These are phyloP conservation scores for Calephelis nemesis DNA, from an alignment of 1,140 invertebrate species.

Conservation along the genomic window DNA sequence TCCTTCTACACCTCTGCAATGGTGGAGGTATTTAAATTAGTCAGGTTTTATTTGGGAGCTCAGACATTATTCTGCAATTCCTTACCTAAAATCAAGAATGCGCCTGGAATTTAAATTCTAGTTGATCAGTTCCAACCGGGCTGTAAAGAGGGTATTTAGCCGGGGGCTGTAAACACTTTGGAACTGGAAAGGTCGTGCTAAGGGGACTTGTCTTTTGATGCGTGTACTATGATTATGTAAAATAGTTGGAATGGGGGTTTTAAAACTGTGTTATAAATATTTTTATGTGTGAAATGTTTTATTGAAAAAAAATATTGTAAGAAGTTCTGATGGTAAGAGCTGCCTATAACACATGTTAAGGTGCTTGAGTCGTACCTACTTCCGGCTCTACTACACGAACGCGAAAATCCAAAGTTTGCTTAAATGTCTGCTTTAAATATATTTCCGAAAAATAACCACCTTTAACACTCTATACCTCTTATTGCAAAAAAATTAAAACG, in stretches of 20 bases:
- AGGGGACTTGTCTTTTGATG: conserved; percentile 20
- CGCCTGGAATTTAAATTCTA: conserved; percentile 5
- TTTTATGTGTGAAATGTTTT: no score
- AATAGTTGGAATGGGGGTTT: neutral
- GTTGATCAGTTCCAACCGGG: conserved; percentile 2
- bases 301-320: no score
- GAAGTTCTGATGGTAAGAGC: no score
- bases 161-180: conserved; percentile 17
- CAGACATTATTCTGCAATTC: conserved; percentile 1
- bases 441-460: no score
- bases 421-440: no score
- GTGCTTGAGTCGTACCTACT: no score
- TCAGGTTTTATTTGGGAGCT: neutral
- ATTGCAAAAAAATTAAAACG: no score
- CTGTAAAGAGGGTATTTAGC: conserved; percentile 18
- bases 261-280: no score
- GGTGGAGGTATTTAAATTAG: conserved; percentile 11
- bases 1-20: conserved; percentile 12
- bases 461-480: no score
- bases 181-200: conserved; percentile 26
- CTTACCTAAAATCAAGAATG: conserved; percentile 2
- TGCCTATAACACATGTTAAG: no score
- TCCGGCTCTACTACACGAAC: no score
- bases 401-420: no score
- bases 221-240: neutral